Conservation (phyloP, 2,888 invertebrate genomes). For the Parthenolecanium corni region DNA sequence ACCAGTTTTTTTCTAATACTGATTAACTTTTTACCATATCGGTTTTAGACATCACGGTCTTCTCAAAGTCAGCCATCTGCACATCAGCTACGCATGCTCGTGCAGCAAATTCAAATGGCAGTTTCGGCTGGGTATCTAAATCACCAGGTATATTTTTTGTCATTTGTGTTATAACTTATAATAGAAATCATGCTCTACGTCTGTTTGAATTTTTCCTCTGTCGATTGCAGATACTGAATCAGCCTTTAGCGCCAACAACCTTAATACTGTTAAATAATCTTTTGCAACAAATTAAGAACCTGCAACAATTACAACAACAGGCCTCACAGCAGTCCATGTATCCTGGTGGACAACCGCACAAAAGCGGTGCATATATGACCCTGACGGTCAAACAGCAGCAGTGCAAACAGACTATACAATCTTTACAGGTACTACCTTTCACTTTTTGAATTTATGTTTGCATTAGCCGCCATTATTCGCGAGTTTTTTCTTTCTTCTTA, state of each 20-base stretch:
- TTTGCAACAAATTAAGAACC: conserved; percentile 75
- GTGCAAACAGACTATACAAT: conserved; percentile 84
- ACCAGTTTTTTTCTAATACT: too few species aligned
- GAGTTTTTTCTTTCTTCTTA: too few species aligned
- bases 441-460: too few species aligned
- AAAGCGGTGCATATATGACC: conserved; percentile 37
- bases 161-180: neutral
- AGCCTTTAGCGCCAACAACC: conserved; percentile 86
- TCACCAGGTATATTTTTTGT: conserved; percentile 49
- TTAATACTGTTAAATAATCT: conserved; percentile 82
- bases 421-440: conserved; percentile 67
- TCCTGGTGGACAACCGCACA: conserved; percentile 41
- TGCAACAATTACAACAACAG: conserved; percentile 59
- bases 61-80: conserved; percentile 59
- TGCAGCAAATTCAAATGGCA: conserved; percentile 87
- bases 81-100: conserved; percentile 76
- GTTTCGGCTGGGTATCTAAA: conserved; percentile 86
- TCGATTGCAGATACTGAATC: conserved; percentile 66
- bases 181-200: neutral
- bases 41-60: conserved; percentile 37
- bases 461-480: too few species aligned
- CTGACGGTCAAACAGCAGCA: conserved; percentile 64
- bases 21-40: too few species aligned
- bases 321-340: conserved; percentile 39
- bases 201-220: too few species aligned